These are phyloP conservation scores for Clusia tigrina DNA, from an alignment of 2,888 invertebrate species.

Conservation along the genomic window DNA sequence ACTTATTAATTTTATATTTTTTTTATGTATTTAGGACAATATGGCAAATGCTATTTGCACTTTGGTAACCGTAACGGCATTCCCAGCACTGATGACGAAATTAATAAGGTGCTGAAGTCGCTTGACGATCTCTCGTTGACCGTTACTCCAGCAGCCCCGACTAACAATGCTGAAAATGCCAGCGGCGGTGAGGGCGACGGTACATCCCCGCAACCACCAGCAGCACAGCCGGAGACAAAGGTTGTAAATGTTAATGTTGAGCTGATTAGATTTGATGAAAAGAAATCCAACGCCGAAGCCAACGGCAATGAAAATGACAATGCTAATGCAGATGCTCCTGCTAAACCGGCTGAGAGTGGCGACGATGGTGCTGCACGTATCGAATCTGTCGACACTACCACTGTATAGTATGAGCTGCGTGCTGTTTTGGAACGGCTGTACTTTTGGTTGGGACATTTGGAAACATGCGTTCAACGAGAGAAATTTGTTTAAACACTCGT, in stretches of 20 bases:
- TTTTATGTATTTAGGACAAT: conserved; percentile 69
- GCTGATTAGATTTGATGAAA: conserved; percentile 54
- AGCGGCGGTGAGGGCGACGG: conserved; percentile 42
- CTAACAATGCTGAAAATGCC: conserved; percentile 30
- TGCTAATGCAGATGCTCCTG: conserved; percentile 27
- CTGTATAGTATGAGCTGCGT: conserved; percentile 63
- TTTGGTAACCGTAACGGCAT: conserved; percentile 73
- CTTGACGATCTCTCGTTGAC: conserved; percentile 60
- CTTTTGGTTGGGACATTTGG: conserved; percentile 60
- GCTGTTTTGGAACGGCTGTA: conserved; percentile 61
- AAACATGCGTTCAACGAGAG: conserved; percentile 58
- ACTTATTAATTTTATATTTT: conserved; percentile 9
- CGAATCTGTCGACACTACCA: conserved; percentile 63
- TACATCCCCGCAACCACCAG: conserved; percentile 36
- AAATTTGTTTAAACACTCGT: conserved; percentile 45
- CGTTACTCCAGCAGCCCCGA: conserved; percentile 44
- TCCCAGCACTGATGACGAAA: conserved; percentile 59
- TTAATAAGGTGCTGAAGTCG: conserved; percentile 60
- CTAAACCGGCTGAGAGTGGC: too few species aligned
- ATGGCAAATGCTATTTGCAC: conserved; percentile 77
- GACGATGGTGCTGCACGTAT: conserved; percentile 51
- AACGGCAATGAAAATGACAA: conserved; percentile 13
- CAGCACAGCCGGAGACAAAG: conserved; percentile 44
- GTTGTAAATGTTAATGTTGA: conserved; percentile 58
- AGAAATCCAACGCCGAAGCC: conserved; percentile 38